Evolutionary conservation across 2,888 invertebrate genomes (phyloP).

Genomic region (Campoplex nolae): DNA sequence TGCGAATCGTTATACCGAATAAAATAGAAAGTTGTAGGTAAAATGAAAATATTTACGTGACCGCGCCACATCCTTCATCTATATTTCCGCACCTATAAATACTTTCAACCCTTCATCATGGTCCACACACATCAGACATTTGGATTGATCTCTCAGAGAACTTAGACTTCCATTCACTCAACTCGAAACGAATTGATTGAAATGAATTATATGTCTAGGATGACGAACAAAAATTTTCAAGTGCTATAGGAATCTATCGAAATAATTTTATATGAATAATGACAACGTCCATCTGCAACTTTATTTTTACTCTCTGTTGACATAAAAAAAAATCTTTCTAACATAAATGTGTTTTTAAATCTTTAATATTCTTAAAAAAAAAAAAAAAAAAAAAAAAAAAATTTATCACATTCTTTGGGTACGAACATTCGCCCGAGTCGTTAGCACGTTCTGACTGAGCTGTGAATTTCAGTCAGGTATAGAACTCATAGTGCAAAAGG

Average conservation of each 20-base stretch:
- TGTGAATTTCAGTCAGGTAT: conserved; percentile 29
- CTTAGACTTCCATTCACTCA: background rate
- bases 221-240: too few species aligned
- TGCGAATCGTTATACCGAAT: background rate
- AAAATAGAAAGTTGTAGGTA: background rate
- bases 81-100: conserved; percentile 6
- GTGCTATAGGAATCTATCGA: background rate
- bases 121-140: background rate
- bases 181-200: too few species aligned
- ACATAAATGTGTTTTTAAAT: background rate
- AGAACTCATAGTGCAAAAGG: background rate
- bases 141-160: background rate
- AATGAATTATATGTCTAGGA: too few species aligned
- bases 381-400: background rate
- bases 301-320: too few species aligned
- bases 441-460: conserved; percentile 15
- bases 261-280: background rate
- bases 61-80: conserved; percentile 20
- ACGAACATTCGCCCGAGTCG: background rate
- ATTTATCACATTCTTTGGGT: background rate
- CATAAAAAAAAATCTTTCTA: background rate
- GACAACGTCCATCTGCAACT: background rate
- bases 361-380: background rate
- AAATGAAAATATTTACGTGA: background rate
- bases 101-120: conserved; percentile 8